Evolutionary conservation across 2,888 invertebrate genomes (phyloP).

Genomic region (Stenodera caucasica): DNA sequence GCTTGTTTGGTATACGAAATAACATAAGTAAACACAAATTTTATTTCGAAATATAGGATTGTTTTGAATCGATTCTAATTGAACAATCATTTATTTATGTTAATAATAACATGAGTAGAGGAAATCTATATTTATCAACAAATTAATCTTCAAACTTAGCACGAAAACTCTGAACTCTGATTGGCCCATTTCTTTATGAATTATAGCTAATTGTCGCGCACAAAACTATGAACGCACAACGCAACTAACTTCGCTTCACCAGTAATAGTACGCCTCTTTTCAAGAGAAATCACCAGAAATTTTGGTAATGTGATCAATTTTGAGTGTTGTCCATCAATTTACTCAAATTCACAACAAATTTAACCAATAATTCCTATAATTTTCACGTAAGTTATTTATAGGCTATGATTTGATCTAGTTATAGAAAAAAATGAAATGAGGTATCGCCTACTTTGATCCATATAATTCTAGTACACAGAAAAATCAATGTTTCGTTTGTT

Average conservation of each 20-base stretch:
- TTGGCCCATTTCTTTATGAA: background rate
- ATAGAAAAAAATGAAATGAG: too few species aligned
- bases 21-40: too few species aligned
- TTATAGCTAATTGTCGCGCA: background rate
- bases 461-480: background rate
- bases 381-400: too few species aligned
- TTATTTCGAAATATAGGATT: too few species aligned
- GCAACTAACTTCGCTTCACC: background rate
- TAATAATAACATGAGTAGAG: too few species aligned
- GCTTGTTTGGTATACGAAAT: too few species aligned
- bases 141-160: background rate
- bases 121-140: too few species aligned
- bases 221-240: background rate
- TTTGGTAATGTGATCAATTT: slow-evolving; percentile 8
- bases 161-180: background rate
- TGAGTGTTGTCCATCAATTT: background rate
- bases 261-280: background rate
- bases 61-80: too few species aligned
- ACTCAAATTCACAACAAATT: background rate
- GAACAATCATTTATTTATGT: too few species aligned
- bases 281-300: background rate
- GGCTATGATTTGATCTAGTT: too few species aligned
- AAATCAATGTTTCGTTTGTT: background rate
- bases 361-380: too few species aligned
- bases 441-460: background rate